These are phyloP conservation scores for Acanthococcus lagerstroemiae DNA, from an alignment of 2,888 invertebrate genomes.

Conservation along the genomic window DNA sequence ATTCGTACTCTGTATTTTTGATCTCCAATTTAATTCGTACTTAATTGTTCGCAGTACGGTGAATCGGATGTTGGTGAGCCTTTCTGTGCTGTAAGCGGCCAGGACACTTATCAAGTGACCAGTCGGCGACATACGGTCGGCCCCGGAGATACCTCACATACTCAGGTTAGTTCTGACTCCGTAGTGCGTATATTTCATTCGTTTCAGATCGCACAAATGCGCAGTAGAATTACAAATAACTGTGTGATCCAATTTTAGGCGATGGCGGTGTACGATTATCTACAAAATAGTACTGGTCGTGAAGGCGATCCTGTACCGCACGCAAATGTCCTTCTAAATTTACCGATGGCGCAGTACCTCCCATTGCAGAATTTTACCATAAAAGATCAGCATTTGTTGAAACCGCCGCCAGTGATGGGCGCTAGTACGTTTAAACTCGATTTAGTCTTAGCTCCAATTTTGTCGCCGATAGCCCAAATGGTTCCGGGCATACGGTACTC, in stretches of 20 bases:
- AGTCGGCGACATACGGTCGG: constrained; percentile 86
- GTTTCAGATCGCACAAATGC: not conserved
- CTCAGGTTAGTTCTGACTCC: constrained; percentile 50
- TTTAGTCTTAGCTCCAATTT: not conserved
- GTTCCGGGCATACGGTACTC: not conserved
- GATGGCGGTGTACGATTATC: constrained; percentile 32
- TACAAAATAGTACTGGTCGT: constrained; percentile 34
- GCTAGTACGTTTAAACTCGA: constrained; percentile 48
- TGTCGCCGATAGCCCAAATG: not conserved
- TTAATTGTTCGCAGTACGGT: constrained; percentile 44
- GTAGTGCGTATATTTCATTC: not conserved
- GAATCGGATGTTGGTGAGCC: constrained; percentile 44
- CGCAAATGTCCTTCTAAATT: constrained; percentile 72
- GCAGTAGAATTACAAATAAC: too few relatives aligned
- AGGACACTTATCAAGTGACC: constrained; percentile 43
- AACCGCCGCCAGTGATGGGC: constrained; percentile 84
- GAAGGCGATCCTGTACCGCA: constrained; percentile 56
- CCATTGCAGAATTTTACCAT: constrained; percentile 76
- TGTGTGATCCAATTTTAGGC: constrained; percentile 9
- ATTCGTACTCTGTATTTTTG: too few relatives aligned
- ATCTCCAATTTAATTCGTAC: too few relatives aligned
- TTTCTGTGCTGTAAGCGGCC: constrained; percentile 31
- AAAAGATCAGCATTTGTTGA: constrained; percentile 85
- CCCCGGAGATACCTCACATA: constrained; percentile 78
- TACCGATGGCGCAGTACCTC: constrained; percentile 73